Conservation (phyloP, 2,888 invertebrate genomes). For the Conchocele bisecta region DNA sequence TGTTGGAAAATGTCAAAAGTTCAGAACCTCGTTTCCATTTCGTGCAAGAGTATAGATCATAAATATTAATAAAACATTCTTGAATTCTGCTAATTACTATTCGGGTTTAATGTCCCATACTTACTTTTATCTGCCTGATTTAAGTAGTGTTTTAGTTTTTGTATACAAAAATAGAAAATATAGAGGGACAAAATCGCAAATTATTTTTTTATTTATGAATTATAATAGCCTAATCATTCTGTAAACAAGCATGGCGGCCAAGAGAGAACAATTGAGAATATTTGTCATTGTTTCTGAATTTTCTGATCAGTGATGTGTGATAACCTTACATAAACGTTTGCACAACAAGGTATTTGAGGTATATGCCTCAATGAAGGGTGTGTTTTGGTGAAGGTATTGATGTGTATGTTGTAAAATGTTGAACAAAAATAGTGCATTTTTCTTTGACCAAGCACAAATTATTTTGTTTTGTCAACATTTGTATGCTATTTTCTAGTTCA, state of each 20-base stretch:
- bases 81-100: neutral
- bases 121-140: neutral
- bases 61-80: neutral
- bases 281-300: no score
- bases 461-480: no score
- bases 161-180: no score
- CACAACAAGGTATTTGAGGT: no score
- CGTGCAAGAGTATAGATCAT: slow-evolving; percentile 20
- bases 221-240: slow-evolving; percentile 35
- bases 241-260: slow-evolving; percentile 77
- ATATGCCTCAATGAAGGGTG: no score
- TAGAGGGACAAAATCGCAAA: neutral
- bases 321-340: no score
- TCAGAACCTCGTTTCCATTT: slow-evolving; percentile 45
- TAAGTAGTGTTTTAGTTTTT: neutral
- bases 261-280: slow-evolving; percentile 44
- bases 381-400: no score
- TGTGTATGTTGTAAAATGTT: no score
- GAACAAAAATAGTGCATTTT: no score
- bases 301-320: no score
- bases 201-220: slow-evolving; percentile 38
- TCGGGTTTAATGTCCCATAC: neutral
- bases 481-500: no score
- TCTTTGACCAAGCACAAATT: no score
- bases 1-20: slow-evolving; percentile 21